These are phyloP conservation scores for Champsocephalus gunnari DNA, from an alignment of 2,797 vertebrate genomes.

Conservation along the genomic window DNA sequence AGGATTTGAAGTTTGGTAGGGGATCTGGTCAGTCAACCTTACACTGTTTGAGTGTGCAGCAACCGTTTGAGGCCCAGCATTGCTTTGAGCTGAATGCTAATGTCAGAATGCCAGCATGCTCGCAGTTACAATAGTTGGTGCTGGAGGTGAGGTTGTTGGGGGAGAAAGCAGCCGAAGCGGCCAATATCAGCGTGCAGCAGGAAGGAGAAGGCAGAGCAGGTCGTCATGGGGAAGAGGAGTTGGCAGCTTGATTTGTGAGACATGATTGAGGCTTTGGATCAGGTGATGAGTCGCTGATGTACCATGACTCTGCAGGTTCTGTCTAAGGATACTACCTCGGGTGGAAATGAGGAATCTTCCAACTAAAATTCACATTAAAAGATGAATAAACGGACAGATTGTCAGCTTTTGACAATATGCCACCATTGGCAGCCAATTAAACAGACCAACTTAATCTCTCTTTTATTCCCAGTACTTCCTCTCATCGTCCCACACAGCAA, in stretches of 20 bases:
- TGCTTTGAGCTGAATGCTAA: slow-evolving; percentile 13
- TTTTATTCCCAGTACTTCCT: slow-evolving; percentile 13
- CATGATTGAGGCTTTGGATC: slow-evolving; percentile 22
- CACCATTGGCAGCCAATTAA: slow-evolving; percentile 11
- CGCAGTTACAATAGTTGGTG: not conserved
- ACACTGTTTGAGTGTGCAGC: no score
- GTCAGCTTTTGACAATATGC: slow-evolving; percentile 33
- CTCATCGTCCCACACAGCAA: slow-evolving; percentile 13
- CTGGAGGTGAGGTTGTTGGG: slow-evolving; percentile 2
- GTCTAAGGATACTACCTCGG: not conserved
- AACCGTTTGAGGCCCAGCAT: not conserved
- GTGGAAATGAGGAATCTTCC: not conserved
- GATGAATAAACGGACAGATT: slow-evolving; percentile 31
- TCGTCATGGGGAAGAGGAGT: not conserved
- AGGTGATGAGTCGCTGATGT: not conserved
- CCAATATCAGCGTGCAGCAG: slow-evolving; percentile 31
- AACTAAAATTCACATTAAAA: slow-evolving; percentile 6
- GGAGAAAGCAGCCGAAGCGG: not conserved
- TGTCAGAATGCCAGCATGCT: slow-evolving; percentile 1
- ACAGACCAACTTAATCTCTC: slow-evolving; percentile 24
- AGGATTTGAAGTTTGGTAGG: not conserved
- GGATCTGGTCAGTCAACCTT: not conserved
- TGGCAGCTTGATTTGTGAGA: slow-evolving; percentile 17
- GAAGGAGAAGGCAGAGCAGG: slow-evolving; percentile 17
- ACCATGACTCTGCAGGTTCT: slow-evolving; percentile 30